Conservation (phyloP, 2,797 vertebrate species). For the Acanthiza pusilla region DNA sequence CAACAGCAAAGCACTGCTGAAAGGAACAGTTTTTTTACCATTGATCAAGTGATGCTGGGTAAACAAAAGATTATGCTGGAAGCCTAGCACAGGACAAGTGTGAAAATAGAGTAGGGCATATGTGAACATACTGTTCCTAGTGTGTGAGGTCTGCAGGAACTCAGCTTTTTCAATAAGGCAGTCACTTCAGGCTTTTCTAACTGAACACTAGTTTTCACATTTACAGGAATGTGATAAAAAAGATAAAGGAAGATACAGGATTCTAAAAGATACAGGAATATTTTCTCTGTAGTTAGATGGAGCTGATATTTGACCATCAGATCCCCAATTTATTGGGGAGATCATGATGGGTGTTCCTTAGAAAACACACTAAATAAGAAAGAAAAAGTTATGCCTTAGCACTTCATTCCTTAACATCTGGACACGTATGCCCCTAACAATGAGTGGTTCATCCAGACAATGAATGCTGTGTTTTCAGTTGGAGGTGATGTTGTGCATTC, state of each 20-base stretch:
- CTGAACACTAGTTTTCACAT: background rate
- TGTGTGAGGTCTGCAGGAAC: background rate
- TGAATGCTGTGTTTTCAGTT: constrained; percentile 91
- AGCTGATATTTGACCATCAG: background rate
- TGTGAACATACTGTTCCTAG: background rate
- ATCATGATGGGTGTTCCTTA: background rate
- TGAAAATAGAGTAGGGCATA: background rate
- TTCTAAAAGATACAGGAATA: background rate
- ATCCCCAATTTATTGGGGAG: accelerated
- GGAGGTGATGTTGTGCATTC: constrained; percentile 90
- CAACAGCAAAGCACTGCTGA: background rate
- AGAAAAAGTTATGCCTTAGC: constrained; percentile 3
- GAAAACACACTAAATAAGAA: background rate
- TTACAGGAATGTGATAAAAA: too few species aligned
- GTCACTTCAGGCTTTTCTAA: background rate
- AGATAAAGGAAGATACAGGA: too few species aligned
- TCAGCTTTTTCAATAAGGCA: background rate
- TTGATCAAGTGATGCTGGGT: background rate
- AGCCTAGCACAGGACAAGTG: background rate
- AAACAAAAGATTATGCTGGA: background rate
- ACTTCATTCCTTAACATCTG: constrained; percentile 79
- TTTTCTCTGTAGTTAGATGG: background rate
- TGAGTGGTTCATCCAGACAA: constrained; percentile 95
- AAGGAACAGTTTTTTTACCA: background rate
- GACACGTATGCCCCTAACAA: constrained; percentile 91